A percentile compares a stretch with the other conserved stretches of the same genome.
Evolutionary conservation across 1,140 invertebrate species (phyloP).

Genomic region (Mycetomoellerius zeteki): DNA sequence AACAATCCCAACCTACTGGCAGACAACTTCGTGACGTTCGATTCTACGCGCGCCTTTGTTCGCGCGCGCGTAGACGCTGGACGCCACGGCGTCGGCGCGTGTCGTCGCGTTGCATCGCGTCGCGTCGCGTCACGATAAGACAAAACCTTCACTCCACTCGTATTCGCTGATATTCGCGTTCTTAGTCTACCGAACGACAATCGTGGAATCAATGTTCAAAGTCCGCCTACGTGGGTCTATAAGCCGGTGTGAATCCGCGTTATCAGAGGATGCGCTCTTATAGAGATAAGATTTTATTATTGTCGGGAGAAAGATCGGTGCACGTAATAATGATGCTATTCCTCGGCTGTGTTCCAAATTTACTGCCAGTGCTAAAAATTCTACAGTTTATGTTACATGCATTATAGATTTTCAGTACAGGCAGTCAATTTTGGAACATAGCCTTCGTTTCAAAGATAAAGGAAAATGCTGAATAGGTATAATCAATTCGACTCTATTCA

Average conservation of each 20-base stretch:
- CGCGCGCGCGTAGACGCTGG: background rate
- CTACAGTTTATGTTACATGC: too few relatives aligned
- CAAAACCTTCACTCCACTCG: background rate
- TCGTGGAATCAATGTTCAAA: background rate
- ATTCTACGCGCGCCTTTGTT: slow-evolving; percentile 28
- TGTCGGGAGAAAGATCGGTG: background rate
- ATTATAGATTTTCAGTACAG: too few relatives aligned
- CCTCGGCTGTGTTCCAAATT: too few relatives aligned
- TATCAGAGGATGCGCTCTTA: background rate
- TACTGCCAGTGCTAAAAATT: too few relatives aligned
- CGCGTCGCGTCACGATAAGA: too few relatives aligned
- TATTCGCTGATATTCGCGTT: too few relatives aligned
- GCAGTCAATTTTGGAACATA: too few relatives aligned
- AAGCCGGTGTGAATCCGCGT: background rate
- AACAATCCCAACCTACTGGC: too few relatives aligned
- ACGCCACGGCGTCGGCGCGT: background rate
- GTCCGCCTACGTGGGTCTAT: background rate
- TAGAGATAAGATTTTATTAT: slow-evolving; percentile 13
- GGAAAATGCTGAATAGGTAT: too few relatives aligned
- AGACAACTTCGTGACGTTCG: background rate
- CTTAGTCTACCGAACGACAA: background rate
- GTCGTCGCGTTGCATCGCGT: background rate
- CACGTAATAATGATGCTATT: background rate
- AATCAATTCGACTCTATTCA: too few relatives aligned
- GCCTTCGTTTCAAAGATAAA: too few relatives aligned